phyloP scores from a whole-genome alignment of 30 jellyfish, hydroid and myxozoan genomes.

The Pseudorhiza aurosa region DNA sequence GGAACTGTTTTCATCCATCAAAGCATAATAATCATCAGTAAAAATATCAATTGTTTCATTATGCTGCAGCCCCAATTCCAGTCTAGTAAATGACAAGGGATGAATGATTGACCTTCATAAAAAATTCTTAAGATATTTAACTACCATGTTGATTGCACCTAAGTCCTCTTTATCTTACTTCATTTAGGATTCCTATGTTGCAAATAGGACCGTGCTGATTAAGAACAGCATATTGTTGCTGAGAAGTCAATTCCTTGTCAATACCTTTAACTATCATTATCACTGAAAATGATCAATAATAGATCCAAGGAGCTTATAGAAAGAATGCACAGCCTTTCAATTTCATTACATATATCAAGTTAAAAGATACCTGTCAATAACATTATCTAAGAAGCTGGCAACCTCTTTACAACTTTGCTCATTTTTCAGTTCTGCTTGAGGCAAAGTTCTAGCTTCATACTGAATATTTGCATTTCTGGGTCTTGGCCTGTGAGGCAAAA shows the following conservation, averaged over 20 bases:
- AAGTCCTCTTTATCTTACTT: not conserved
- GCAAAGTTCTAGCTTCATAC: slow-evolving; percentile 65
- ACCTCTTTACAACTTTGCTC: slow-evolving; percentile 37
- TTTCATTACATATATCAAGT: no score
- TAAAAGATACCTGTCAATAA: slow-evolving; percentile 68
- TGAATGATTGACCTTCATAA: no score
- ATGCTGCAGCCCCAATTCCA: slow-evolving; percentile 84
- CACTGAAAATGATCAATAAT: no score
- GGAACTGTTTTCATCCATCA: slow-evolving; percentile 75
- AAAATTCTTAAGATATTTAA: no score
- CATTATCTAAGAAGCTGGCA: slow-evolving; percentile 31
- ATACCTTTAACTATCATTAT: no score
- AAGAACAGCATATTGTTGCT: no score
- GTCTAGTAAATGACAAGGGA: slow-evolving; percentile 22
- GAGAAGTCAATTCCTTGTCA: no score
- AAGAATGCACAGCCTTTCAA: no score
- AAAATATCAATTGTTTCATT: slow-evolving; percentile 81
- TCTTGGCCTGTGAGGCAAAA: slow-evolving; percentile 54
- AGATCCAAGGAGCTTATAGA: no score
- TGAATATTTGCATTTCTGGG: slow-evolving; percentile 83
- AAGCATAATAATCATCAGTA: slow-evolving; percentile 70
- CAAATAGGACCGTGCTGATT: no score
- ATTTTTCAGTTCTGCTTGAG: not conserved
- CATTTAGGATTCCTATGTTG: not conserved
- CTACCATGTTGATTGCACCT: no score